Conservation (phyloP, 37 sponge, comb jelly and placozoan species). For the Petrosia ficiformis region DNA sequence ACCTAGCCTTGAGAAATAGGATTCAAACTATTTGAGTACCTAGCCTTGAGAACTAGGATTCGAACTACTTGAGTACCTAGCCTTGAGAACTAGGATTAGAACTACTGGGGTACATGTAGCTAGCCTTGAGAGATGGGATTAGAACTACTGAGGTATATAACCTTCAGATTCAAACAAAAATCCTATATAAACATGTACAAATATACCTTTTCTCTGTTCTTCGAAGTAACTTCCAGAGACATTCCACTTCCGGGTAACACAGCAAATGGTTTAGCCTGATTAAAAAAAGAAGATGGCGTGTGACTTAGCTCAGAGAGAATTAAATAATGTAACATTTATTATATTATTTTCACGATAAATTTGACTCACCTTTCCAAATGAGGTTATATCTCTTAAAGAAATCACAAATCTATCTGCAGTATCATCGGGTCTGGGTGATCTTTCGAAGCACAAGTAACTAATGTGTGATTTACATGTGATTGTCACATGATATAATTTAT, state of each 20-base stretch:
- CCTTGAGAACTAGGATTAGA: too few relatives aligned
- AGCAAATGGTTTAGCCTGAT: slow-evolving; percentile 80
- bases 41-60: too few relatives aligned
- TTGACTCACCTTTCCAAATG: slow-evolving; percentile 23
- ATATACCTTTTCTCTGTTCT: slow-evolving; percentile 43
- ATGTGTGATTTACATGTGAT: too few relatives aligned
- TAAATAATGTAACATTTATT: neutral
- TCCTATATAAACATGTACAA: neutral
- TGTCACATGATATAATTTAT: too few relatives aligned
- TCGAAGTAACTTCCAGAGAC: slow-evolving; percentile 64
- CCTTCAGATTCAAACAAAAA: neutral
- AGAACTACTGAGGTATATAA: neutral
- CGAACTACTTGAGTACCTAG: too few relatives aligned
- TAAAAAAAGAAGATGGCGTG: neutral
- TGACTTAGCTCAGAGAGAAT: too few relatives aligned
- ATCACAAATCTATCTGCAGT: slow-evolving; percentile 41
- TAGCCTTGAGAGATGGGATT: neutral
- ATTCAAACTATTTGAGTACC: too few relatives aligned
- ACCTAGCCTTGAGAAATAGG: too few relatives aligned
- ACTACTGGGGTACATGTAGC: too few relatives aligned
- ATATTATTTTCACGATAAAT: neutral
- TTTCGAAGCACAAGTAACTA: slow-evolving; percentile 67
- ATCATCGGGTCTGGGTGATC: slow-evolving; percentile 1
- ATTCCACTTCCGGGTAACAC: slow-evolving; percentile 88
- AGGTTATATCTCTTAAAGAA: slow-evolving; percentile 32